A percentile compares a stretch with the other conserved stretches of the same genome.
These are phyloP conservation scores for Petrophora chlorosata DNA, from an alignment of 2,888 invertebrate genomes.

Conservation along the genomic window DNA sequence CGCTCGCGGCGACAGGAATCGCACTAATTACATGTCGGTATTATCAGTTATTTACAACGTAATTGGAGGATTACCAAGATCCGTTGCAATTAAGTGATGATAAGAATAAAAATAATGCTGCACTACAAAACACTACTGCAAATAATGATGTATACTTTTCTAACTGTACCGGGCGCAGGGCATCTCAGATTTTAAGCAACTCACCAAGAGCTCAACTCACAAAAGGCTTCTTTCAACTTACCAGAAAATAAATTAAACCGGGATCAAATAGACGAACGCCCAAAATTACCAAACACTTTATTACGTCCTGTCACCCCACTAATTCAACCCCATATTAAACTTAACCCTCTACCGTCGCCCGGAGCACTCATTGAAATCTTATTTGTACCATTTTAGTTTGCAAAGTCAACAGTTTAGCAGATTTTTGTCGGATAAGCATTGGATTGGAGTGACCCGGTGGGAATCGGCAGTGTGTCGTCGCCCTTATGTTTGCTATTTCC, in stretches of 20 bases:
- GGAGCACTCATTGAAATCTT: slow-evolving; percentile 71
- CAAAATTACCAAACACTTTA: slow-evolving; percentile 37
- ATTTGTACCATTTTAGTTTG: slow-evolving; percentile 79
- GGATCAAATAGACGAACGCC: slow-evolving; percentile 14
- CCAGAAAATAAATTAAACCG: slow-evolving; percentile 4
- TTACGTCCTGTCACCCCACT: slow-evolving; percentile 29
- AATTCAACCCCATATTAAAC: slow-evolving; percentile 29
- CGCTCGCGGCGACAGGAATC: slow-evolving; percentile 45
- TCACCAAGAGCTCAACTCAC: no score
- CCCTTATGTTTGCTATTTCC: slow-evolving; percentile 17
- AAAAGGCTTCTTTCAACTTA: slow-evolving; percentile 8
- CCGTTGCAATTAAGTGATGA: no score
- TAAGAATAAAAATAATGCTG: no score
- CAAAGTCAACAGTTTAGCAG: slow-evolving; percentile 68
- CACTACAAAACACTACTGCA: no score
- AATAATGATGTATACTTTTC: no score
- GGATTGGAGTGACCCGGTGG: slow-evolving; percentile 20
- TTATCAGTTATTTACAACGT: no score
- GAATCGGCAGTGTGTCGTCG: slow-evolving; percentile 15
- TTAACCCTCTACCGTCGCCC: slow-evolving; percentile 25
- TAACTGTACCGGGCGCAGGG: no score
- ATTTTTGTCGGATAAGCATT: slow-evolving; percentile 45
- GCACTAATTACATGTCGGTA: slow-evolving; percentile 42
- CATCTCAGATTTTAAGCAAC: no score
- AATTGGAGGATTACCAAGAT: no score